Conservation (phyloP, 2,797 vertebrate species). For the Eremophila alpestris region DNA sequence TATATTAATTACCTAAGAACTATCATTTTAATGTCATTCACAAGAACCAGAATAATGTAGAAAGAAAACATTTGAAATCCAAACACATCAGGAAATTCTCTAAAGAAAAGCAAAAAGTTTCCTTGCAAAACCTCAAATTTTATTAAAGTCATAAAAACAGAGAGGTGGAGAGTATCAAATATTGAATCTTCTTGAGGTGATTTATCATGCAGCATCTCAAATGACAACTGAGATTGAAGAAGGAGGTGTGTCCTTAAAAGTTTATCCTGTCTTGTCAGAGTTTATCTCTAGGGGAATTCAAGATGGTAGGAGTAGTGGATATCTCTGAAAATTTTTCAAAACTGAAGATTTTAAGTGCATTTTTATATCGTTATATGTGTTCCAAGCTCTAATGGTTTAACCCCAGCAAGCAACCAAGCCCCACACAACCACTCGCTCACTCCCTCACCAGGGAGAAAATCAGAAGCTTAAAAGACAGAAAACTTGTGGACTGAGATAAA, state of each 20-base stretch:
- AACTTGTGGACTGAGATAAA: neutral
- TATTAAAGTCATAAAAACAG: neutral
- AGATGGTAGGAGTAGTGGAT: neutral
- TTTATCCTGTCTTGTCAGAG: neutral
- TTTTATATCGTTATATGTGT: neutral
- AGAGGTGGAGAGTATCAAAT: neutral
- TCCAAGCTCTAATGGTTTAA: neutral
- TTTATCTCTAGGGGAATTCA: neutral
- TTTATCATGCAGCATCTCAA: conserved; percentile 1
- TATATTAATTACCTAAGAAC: neutral
- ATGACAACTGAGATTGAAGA: neutral
- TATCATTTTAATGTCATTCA: neutral
- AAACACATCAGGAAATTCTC: neutral
- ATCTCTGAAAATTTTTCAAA: neutral
- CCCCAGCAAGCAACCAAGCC: neutral
- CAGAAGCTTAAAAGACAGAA: rapidly evolving
- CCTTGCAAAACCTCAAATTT: neutral
- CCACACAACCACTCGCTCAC: neutral
- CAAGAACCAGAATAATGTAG: neutral
- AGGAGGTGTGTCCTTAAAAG: neutral
- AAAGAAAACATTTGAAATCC: neutral
- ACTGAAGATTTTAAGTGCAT: neutral
- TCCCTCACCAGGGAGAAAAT: neutral
- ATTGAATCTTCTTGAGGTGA: neutral
- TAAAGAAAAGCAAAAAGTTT: neutral